These are phyloP conservation scores for Fundulus diaphanus DNA, from an alignment of 2,797 vertebrate species.

Conservation along the genomic window DNA sequence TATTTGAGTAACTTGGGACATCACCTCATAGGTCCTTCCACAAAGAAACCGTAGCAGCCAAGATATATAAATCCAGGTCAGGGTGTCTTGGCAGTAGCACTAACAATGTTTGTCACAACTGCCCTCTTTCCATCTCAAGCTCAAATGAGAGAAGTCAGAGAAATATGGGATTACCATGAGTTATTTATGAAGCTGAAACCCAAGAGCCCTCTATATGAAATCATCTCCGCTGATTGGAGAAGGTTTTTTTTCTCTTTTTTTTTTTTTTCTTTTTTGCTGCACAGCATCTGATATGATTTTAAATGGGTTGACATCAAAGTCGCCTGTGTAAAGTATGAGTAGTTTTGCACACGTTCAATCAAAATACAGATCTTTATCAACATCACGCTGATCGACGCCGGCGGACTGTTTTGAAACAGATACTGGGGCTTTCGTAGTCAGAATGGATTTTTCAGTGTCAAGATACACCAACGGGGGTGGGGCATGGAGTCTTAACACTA, in stretches of 20 bases:
- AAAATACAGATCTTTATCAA: slow-evolving; percentile 84
- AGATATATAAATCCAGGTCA: slow-evolving; percentile 73
- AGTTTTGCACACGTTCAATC: slow-evolving; percentile 82
- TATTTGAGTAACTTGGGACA: slow-evolving; percentile 60
- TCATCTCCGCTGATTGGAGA: slow-evolving; percentile 80
- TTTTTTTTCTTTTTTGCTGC: slow-evolving; percentile 28
- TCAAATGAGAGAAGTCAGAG: slow-evolving; percentile 82
- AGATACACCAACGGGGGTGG: slow-evolving; percentile 37
- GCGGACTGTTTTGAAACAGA: slow-evolving; percentile 83
- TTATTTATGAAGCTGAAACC: slow-evolving; percentile 86
- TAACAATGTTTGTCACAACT: slow-evolving; percentile 86
- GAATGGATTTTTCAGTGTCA: slow-evolving; percentile 76
- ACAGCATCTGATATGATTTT: slow-evolving; percentile 81
- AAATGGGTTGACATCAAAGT: slow-evolving; percentile 79
- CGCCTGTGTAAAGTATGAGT: slow-evolving; percentile 75
- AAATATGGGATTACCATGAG: slow-evolving; percentile 85
- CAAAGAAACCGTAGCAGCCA: slow-evolving; percentile 66
- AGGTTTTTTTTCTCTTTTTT: slow-evolving; percentile 38
- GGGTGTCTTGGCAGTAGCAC: slow-evolving; percentile 54
- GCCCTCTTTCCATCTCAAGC: slow-evolving; percentile 72
- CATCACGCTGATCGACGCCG: slow-evolving; percentile 79
- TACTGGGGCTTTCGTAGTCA: slow-evolving; percentile 76
- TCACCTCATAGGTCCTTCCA: slow-evolving; percentile 59
- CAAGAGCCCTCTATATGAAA: slow-evolving; percentile 81
- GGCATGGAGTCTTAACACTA: slow-evolving; percentile 13